A percentile compares a stretch with the other conserved stretches of the same genome.
These are phyloP conservation scores for Chiloscyllium plagiosum DNA, from an alignment of 2,113 vertebrate genomes.

Conservation along the genomic window DNA sequence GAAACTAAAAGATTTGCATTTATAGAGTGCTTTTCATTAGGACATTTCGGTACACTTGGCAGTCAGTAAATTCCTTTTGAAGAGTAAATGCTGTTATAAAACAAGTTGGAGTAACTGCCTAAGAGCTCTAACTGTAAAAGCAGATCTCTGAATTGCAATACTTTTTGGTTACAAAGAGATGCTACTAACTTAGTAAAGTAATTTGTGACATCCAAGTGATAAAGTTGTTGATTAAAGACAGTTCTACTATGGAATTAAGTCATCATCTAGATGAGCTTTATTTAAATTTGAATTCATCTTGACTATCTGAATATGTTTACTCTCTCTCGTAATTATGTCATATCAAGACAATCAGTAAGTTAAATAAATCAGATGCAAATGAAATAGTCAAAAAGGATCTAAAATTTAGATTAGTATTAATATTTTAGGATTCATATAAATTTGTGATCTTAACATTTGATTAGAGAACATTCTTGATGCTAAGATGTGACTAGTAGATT, in stretches of 20 bases:
- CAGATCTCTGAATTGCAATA: neutral
- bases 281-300: neutral
- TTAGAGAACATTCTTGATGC: neutral
- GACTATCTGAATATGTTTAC: neutral
- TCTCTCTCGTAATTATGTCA: neutral
- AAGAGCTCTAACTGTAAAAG: neutral
- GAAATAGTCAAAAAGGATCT: neutral
- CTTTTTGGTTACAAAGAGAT: neutral
- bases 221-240: neutral
- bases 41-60: neutral
- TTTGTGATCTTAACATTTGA: neutral
- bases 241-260: neutral
- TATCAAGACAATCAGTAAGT: neutral
- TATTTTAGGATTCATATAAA: neutral
- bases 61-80: neutral
- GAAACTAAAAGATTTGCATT: neutral
- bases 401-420: neutral
- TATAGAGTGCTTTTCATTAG: neutral
- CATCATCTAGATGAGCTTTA: neutral
- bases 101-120: neutral
- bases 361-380: neutral
- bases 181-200: neutral
- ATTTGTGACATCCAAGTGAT: neutral
- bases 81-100: neutral
- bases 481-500: neutral